Conservation (phyloP, 2,113 vertebrate species). For the Aptenodytes forsteri region DNA sequence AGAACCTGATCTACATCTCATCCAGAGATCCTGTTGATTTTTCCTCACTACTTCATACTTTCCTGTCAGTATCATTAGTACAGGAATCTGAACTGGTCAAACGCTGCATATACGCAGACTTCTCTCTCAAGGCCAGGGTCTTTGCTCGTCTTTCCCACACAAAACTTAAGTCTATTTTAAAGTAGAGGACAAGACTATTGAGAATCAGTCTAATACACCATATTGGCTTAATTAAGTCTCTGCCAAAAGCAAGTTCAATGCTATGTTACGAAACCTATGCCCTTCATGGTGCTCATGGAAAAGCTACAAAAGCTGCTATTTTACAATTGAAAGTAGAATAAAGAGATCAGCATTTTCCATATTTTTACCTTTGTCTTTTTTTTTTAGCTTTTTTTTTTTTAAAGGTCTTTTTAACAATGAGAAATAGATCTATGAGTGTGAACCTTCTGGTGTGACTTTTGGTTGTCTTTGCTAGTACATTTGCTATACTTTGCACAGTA, state of each 20-base stretch:
- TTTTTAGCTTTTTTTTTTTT: neutral
- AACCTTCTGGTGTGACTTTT: neutral
- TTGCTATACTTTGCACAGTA: neutral
- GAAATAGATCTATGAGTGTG: neutral
- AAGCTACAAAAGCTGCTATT: neutral
- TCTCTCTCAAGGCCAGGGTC: neutral
- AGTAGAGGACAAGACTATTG: neutral
- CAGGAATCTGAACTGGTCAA: neutral
- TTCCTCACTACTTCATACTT: neutral
- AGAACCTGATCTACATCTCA: neutral
- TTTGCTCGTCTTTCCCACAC: constrained; percentile 42
- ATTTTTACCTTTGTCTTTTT: neutral
- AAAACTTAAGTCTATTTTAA: constrained; percentile 3
- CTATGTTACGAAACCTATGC: neutral
- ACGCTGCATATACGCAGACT: neutral
- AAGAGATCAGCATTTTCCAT: neutral
- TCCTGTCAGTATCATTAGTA: neutral
- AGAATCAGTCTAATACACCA: neutral
- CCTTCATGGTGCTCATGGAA: neutral
- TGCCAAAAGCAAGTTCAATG: neutral
- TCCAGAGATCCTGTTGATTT: neutral
- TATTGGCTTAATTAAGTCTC: neutral
- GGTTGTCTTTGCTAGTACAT: neutral
- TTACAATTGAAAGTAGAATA: neutral
- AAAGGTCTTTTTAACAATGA: neutral